phyloP scores from a whole-genome alignment of 2,888 invertebrate species.

The Archips crataeganus region DNA sequence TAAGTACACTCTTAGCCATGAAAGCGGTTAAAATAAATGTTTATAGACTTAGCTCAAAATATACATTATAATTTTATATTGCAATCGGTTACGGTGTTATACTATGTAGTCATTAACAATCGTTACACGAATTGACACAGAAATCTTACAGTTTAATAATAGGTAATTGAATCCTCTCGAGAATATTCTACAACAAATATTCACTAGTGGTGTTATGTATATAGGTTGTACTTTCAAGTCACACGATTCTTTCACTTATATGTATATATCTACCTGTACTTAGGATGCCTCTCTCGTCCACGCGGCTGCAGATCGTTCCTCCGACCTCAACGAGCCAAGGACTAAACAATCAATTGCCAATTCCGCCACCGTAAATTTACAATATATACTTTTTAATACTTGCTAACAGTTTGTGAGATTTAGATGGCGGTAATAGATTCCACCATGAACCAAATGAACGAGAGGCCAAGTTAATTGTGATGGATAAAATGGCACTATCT shows the following conservation, averaged over 20 bases:
- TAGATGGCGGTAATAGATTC: constrained; percentile 25
- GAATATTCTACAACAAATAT: constrained; percentile 82
- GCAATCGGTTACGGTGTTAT: constrained; percentile 48
- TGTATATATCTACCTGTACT: constrained; percentile 33
- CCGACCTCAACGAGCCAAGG: neutral
- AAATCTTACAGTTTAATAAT: constrained; percentile 56
- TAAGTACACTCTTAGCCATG: constrained; percentile 54
- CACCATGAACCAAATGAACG: constrained; percentile 35
- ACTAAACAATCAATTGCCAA: constrained; percentile 30
- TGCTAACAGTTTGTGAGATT: constrained; percentile 6
- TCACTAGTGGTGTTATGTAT: constrained; percentile 66
- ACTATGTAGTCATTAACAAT: constrained; percentile 52
- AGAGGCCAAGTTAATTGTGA: constrained; percentile 34
- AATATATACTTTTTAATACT: constrained; percentile 13
- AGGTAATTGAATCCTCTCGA: constrained; percentile 58
- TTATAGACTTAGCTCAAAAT: constrained; percentile 34
- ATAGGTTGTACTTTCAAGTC: constrained; percentile 71
- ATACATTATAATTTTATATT: constrained; percentile 40
- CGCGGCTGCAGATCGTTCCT: neutral
- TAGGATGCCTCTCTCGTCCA: constrained; percentile 24
- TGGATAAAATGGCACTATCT: constrained; percentile 41
- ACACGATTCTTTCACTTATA: constrained; percentile 58
- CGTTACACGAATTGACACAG: constrained; percentile 69
- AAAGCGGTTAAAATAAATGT: constrained; percentile 36
- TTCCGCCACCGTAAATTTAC: constrained; percentile 22